These are phyloP conservation scores for Darevskia mixta DNA, from an alignment of 2,797 vertebrate species.

Conservation along the genomic window DNA sequence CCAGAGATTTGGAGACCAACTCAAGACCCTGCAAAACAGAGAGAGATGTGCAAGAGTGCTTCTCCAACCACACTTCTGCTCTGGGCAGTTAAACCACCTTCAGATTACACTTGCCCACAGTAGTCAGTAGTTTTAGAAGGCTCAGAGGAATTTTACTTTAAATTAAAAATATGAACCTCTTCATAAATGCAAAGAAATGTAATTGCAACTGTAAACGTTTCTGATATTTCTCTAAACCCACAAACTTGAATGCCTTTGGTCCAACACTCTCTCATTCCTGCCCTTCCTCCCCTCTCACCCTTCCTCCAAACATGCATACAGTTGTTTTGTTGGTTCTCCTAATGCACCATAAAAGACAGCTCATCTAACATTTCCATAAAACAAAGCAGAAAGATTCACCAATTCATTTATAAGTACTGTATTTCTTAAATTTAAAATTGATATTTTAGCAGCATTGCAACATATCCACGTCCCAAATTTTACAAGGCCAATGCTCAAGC, in stretches of 20 bases:
- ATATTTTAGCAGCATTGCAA: neutral
- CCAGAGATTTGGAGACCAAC: too few species aligned
- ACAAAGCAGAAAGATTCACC: constrained; percentile 12
- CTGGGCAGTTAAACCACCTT: too few species aligned
- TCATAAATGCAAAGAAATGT: constrained; percentile 69
- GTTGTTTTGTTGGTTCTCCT: neutral
- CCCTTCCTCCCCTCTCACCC: neutral
- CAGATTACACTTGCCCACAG: too few species aligned
- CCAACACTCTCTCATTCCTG: neutral
- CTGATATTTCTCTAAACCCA: constrained; percentile 46
- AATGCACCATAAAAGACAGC: constrained; percentile 38
- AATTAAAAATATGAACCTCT: constrained; percentile 15
- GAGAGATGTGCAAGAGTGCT: too few species aligned
- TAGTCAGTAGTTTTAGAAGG: neutral
- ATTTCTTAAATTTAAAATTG: neutral
- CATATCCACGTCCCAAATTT: rapidly evolving
- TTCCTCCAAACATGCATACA: constrained; percentile 57
- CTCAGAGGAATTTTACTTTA: neutral
- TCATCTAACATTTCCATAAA: neutral
- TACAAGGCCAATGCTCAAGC: neutral
- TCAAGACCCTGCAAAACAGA: too few species aligned
- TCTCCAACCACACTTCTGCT: too few species aligned
- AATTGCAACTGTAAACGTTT: constrained; percentile 59
- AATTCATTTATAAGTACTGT: neutral
- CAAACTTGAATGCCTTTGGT: constrained; percentile 46